These are phyloP conservation scores for Tamandua tetradactyla DNA, from an alignment of 2,797 vertebrate genomes.

Conservation along the genomic window DNA sequence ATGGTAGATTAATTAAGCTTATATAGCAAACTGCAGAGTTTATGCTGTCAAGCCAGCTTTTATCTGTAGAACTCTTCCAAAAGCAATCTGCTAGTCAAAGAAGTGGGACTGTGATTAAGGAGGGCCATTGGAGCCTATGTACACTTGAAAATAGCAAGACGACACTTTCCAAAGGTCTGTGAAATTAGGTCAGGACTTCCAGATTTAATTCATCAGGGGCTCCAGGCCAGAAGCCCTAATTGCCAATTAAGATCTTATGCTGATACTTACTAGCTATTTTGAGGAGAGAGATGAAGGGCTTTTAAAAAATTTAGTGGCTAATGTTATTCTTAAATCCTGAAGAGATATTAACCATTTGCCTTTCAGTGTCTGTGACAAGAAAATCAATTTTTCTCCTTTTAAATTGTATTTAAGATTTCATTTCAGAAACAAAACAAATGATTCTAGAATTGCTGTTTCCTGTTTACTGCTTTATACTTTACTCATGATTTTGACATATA, in stretches of 20 bases:
- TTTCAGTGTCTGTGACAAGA: neutral
- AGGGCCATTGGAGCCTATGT: rapidly evolving
- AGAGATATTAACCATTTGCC: neutral
- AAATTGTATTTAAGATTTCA: neutral
- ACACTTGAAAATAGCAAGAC: neutral
- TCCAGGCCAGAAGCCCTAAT: neutral
- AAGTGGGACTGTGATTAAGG: neutral
- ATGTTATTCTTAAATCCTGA: neutral
- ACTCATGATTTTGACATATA: neutral
- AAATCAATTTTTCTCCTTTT: neutral
- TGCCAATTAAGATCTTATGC: neutral
- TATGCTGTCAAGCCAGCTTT: neutral
- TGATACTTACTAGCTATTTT: neutral
- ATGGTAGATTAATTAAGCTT: constrained; percentile 33
- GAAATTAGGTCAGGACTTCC: constrained; percentile 6
- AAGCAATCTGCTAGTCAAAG: neutral
- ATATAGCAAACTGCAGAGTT: neutral
- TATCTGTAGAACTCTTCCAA: neutral
- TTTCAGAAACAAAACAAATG: neutral
- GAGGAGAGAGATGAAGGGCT: neutral
- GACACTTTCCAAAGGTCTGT: neutral
- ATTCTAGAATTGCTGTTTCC: neutral
- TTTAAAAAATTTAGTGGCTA: neutral
- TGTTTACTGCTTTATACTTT: neutral
- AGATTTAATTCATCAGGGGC: neutral